A percentile compares a stretch with the other conserved stretches of the same genome.
Conservation (phyloP, 2,113 vertebrate species). For the Dipodomys merriami region DNA sequence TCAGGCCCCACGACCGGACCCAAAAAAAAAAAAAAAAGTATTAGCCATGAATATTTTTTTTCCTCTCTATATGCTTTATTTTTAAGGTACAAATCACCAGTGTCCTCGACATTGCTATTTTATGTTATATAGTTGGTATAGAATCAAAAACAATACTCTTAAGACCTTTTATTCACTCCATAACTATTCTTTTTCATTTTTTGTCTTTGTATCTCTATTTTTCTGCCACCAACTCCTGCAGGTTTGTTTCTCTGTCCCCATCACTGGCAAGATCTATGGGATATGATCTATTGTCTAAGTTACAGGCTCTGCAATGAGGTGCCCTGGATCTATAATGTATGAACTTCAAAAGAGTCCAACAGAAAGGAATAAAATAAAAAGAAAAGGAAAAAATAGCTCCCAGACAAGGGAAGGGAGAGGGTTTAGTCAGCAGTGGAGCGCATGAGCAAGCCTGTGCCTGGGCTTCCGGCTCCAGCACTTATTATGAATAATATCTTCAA, state of each 20-base stretch:
- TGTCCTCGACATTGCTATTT: not conserved
- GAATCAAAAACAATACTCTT: not conserved
- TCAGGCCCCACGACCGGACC: no score
- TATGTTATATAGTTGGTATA: not conserved
- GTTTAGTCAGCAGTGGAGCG: no score
- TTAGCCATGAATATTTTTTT: no score
- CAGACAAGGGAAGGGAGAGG: no score
- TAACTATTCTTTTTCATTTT: conserved; percentile 3
- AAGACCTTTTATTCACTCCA: not conserved
- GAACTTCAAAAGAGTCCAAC: not conserved
- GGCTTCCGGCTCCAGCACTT: not conserved
- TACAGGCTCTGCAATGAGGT: not conserved
- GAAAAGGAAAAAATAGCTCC: no score
- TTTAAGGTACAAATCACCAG: no score
- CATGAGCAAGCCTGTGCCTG: no score
- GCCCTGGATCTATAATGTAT: not conserved
- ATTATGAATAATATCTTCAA: not conserved
- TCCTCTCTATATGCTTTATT: no score
- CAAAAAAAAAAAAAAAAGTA: no score
- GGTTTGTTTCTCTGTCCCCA: not conserved
- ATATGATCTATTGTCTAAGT: not conserved
- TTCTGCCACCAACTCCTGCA: not conserved
- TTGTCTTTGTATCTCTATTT: not conserved
- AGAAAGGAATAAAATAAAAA: not conserved
- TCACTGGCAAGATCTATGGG: not conserved